Conservation (phyloP, 2,113 vertebrate genomes). For the Chaetorhynchus papuensis region DNA sequence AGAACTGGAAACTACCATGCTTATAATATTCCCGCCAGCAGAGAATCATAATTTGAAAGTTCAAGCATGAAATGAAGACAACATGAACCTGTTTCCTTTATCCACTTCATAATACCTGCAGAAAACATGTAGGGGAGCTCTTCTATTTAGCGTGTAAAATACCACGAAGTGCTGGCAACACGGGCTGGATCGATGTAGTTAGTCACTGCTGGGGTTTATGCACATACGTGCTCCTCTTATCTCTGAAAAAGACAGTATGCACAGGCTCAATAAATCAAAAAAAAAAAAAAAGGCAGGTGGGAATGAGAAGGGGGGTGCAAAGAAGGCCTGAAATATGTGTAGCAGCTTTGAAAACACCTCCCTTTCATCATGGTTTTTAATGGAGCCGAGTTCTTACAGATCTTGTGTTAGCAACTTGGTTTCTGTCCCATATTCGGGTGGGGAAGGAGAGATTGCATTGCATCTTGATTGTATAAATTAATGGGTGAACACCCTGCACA, state of each 20-base stretch:
- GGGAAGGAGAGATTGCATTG: not conserved
- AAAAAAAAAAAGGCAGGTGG: not conserved
- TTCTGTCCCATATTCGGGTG: not conserved
- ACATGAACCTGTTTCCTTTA: not conserved
- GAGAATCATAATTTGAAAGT: not conserved
- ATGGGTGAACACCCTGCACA: not conserved
- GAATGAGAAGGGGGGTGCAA: not conserved
- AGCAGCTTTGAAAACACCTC: not conserved
- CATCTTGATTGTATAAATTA: conserved; percentile 22
- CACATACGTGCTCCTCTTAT: not conserved
- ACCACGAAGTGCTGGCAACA: not conserved
- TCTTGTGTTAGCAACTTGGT: not conserved
- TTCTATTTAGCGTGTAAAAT: not conserved
- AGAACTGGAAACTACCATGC: not conserved
- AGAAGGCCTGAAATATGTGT: not conserved
- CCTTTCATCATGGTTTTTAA: not conserved
- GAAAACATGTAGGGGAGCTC: not conserved
- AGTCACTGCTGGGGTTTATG: not conserved
- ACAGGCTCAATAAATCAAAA: not conserved
- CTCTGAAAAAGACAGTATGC: not conserved
- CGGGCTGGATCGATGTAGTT: not conserved
- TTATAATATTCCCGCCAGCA: not conserved
- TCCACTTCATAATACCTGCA: not conserved
- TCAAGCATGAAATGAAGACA: not conserved
- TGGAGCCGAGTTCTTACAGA: not conserved